Percentiles rank a stretch among this genome's conserved stretches.
Conservation (phyloP, 1,140 invertebrate genomes). For the Heliothis virescens region DNA sequence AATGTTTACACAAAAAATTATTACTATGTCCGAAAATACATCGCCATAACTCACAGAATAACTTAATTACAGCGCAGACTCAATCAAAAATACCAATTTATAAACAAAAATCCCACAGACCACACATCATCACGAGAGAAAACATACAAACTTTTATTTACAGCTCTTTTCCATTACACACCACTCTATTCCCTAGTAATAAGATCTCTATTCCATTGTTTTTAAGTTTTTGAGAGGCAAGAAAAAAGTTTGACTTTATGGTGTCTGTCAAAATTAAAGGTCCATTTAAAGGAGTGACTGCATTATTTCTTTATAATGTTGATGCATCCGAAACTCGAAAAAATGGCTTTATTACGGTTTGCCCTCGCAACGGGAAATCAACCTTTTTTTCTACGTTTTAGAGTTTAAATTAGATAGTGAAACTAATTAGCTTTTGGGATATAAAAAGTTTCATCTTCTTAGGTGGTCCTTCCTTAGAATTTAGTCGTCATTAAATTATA, state of each 20-base stretch:
- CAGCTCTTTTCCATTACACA: slow-evolving; percentile 11
- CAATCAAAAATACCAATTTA: slow-evolving; percentile 56
- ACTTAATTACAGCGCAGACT: slow-evolving; percentile 47
- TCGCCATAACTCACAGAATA: slow-evolving; percentile 33
- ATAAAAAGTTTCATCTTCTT: slow-evolving; percentile 21
- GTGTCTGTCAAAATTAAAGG: slow-evolving; percentile 66
- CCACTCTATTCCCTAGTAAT: slow-evolving; percentile 24
- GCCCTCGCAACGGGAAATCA: background rate
- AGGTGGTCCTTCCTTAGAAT: slow-evolving; percentile 42
- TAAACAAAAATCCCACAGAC: slow-evolving; percentile 58
- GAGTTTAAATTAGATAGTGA: background rate
- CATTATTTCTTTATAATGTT: slow-evolving; percentile 61
- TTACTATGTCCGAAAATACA: slow-evolving; percentile 11
- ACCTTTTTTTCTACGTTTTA: background rate
- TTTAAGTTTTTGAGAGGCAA: slow-evolving; percentile 14
- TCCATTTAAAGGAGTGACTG: slow-evolving; percentile 66
- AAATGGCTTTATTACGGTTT: slow-evolving; percentile 6
- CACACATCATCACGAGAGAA: slow-evolving; percentile 58
- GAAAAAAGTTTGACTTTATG: slow-evolving; percentile 48
- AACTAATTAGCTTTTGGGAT: background rate
- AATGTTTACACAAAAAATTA: slow-evolving; percentile 40
- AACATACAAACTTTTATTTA: slow-evolving; percentile 43
- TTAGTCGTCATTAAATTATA: slow-evolving; percentile 41
- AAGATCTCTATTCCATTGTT: slow-evolving; percentile 22
- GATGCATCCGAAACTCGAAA: slow-evolving; percentile 28